Conservation (phyloP, 2,797 vertebrate species). For the Micromesistius poutassou region DNA sequence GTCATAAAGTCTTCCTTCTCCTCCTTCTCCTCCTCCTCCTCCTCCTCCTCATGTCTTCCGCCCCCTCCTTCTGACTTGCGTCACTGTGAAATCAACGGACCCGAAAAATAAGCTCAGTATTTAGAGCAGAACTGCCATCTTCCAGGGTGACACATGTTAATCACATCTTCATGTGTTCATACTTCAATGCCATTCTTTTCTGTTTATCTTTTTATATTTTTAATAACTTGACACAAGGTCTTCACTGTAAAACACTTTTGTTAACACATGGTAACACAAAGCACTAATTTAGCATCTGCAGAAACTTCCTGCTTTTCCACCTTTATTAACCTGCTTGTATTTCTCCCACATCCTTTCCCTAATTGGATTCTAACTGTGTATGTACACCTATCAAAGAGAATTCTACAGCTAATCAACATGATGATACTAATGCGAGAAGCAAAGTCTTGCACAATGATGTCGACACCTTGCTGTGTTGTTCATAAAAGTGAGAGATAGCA, state of each 20-base stretch:
- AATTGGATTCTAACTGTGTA: background rate
- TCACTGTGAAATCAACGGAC: background rate
- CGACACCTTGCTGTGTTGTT: too few relatives aligned
- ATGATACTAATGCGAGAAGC: too few relatives aligned
- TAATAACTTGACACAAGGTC: background rate
- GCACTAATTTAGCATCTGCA: background rate
- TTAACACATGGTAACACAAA: background rate
- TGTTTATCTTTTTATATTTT: background rate
- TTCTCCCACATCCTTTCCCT: background rate
- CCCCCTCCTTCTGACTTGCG: background rate
- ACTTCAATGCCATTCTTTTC: background rate
- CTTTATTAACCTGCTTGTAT: background rate
- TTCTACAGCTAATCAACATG: too few relatives aligned
- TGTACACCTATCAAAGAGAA: too few relatives aligned
- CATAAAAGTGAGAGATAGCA: too few relatives aligned
- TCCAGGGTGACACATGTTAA: background rate
- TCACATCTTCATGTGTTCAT: background rate
- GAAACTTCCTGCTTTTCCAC: background rate
- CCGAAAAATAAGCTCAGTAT: background rate
- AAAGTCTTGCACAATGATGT: too few relatives aligned
- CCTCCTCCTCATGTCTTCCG: background rate
- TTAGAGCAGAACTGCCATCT: background rate
- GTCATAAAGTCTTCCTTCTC: slow-evolving; percentile 5
- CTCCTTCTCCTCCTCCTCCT: background rate
- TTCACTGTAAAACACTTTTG: too few relatives aligned